Evolutionary conservation across 2,888 invertebrate species (phyloP), one percentile per base, ranked within the genome.

Genomic region (Apomyelois bistriatella): DNA sequence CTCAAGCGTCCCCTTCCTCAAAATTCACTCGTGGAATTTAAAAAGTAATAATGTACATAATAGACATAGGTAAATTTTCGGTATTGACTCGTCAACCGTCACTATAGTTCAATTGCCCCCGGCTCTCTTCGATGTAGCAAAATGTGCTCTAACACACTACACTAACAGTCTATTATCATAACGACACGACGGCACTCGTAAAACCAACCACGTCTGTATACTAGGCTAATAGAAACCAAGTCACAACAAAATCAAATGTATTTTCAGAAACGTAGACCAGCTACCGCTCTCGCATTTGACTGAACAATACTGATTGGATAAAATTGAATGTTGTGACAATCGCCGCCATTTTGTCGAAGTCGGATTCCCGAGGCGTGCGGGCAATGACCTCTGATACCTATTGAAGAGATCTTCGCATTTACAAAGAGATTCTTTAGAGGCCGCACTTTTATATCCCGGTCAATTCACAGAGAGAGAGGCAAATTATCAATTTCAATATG

Each of bases 101-200:
- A 32, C 32, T 32, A 32, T 32, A 37, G 12, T 2, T 37, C n/a
- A 37, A 37, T 50, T 50, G 42, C 42, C 62, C 55, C 37, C 10
- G 28, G 15, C 46, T 32, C 22, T 15, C 28, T 32, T 28, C 15
- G 46, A 52, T 43, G 51, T 51, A 40, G 35, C 22, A 48, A 28
- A 17, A 17, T 46, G 58, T 79, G 80, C 79, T 66, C 65, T 60
- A 70, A 72, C 74, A 68, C 69, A 66, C 70, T 74, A 74, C 63
- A 70, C 73, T 73, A 74, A 77, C 79, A 82, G 80, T 82, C 81
- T 82, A 74, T 74, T 66, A 71, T 58, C 68, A 60, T 61, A 66
- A 63, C 64, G 64, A 66, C 61, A 64, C 62, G 68, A 62, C 63
- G 66, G 61, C 64, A 69, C 40, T 57, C 54, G 61, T 61, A 55